Base-by-base conservation (phyloP, 2,888 invertebrate genomes). In the Erebia epiphron region DNA sequence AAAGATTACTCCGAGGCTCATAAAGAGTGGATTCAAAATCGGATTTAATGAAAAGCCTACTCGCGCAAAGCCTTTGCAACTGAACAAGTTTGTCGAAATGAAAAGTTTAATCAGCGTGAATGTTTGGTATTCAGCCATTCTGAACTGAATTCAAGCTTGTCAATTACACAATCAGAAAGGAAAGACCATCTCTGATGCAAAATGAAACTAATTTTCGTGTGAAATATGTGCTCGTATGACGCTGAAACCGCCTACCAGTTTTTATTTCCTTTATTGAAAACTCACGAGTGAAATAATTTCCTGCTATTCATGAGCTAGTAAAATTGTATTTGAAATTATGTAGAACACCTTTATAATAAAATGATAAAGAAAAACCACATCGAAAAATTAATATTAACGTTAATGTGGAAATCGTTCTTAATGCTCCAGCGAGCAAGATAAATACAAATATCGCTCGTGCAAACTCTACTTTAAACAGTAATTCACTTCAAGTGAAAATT, bases 101-200 rank as follows among this genome's bases (percentile, higher is more conserved):
- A 73, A 73, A 69, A 71, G 73, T 73, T 69, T 73, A 73, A 73
- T 73, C 71, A 73, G 73, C 71, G 71, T 73, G 67, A 71, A 73
- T 73, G 73, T 73, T 73, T 73, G 73, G 71, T 71, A 69, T 63
- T 73, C 71, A 73, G 71, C 71, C 71, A 71, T 58, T 73, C 71
- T 52, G 67, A 69, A 69, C 67, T 64, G 71, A 71, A 67, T 71
- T 69, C 67, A 60, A 69, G 73, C 73, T 73, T 73, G 73, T 71
- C 71, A 73, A 73, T 67, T 73, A 71, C 73, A 71, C 73, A 71
- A 69, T 73, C 73, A 67, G 69, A 68, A 73, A 64, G 63, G 63
- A 60, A 69, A 69, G 64, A 71, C 57, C 63, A 66, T 68, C 60
- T 14, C 26, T 60, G 46, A 69, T 63, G 68, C 66, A 54, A 69